Base-by-base conservation (phyloP, 2,888 invertebrate species). In the Argyresthia goedartella region DNA sequence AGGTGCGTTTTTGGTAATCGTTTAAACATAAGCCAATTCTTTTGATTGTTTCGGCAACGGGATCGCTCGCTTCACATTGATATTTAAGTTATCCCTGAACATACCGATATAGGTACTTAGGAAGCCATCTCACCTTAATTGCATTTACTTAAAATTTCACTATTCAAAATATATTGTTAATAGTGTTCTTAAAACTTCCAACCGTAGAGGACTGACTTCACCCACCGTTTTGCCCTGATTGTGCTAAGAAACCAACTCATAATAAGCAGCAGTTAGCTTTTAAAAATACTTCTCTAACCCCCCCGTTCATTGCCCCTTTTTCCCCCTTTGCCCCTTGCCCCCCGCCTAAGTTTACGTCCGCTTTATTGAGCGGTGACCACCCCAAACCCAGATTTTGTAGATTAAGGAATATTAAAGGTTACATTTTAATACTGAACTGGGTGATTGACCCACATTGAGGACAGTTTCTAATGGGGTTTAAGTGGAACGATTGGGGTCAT, bases 351-450 rank as follows among this genome's bases (percentile, higher is more conserved):
- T 51, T 54, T 54, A 15, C 51, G 51, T 54, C 49, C 33, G 48
- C 13, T 36, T 36, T 48, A 48, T 35, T 35, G 48, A 48, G 36
- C 48, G 48, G 36, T 35, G 48, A 15, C 48, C 15, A 35, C 35
- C 48, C 14, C 35, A 8, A n/a, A 1, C 35, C 34, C 14, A 48
- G 48, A 48, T 48, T 48, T 48, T 9, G 48, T 48, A 48, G 48
- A 48, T 48, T 48, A 48, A 48, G 15, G 48, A 16, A 35, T 35
- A 35, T 48, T 35, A 35, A 39, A 48, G 48, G 51, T 51, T 43
- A 47, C 35, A 50, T 41, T 54, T 60, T 60, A 60, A 67, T 63
- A 61, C 56, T 64, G 65, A 66, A 60, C 60, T 58, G 49, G 55
- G 54, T 55, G 49, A 54, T 57, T 56, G 52, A 56, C 50, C 54